Base-by-base conservation (phyloP, 2,888 invertebrate species). In the Callimorpha dominula region DNA sequence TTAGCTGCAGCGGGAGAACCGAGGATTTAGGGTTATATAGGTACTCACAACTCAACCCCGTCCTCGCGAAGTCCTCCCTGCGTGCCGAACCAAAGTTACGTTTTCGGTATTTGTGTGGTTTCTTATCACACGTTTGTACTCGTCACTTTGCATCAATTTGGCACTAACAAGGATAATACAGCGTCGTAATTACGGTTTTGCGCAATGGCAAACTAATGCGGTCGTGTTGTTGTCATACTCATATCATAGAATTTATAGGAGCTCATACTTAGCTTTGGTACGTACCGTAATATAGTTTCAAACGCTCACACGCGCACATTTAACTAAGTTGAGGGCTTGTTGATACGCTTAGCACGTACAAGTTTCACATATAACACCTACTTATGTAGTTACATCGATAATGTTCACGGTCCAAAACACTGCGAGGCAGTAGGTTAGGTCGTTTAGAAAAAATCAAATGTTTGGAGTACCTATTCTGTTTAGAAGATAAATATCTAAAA, bases 291-390 rank as follows among this genome's bases (percentile, higher is more conserved):
- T 77, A 73, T 78, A 79, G 81, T 85, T 72, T 71, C 67, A 79
- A 71, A 70, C 74, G 76, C 73, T 46, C 62, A 75, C n/a, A n/a
- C n/a, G n/a, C n/a, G 71, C 82, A 75, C 77, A 76, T 75, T 81
- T 85, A 81, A 79, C 82, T 79, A 80, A 75, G 43, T 72, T 69
- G 65, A 71, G 75, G 72, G 71, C 78, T 76, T 81, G 78, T 89
- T 86, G 79, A 76, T 85, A 89, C 86, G 83, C 82, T 77, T 63
- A 79, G 75, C 86, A 86, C 87, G 86, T 85, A 75, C 74, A 68
- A 78, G 75, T 78, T 81, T 76, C 74, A 80, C 74, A 76, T 65
- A 81, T 76, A 80, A 83, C 86, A 82, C 86, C 82, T 65, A 78
- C 75, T 70, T 85, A 77, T 69, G 74, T 81, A 81, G 80, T 12